These are phyloP conservation scores for Telenomus remus DNA, from an alignment of 1,140 invertebrate genomes.

Conservation along the genomic window DNA sequence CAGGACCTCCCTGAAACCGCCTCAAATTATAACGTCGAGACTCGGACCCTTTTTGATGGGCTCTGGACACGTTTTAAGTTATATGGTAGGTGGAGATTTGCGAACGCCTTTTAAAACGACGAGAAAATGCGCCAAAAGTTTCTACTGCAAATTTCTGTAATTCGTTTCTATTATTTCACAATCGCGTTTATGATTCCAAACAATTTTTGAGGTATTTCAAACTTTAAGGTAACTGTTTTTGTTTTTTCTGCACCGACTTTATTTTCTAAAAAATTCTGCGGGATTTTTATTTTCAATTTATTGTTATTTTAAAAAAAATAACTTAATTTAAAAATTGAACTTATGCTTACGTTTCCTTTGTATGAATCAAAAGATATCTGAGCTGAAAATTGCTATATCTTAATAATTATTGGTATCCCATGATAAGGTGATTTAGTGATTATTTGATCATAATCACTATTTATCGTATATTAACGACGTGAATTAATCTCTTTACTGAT, in stretches of 20 bases:
- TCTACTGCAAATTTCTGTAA: slow-evolving; percentile 14
- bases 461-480: slow-evolving; percentile 31
- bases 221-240: too few relatives aligned
- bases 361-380: too few relatives aligned
- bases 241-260: too few relatives aligned
- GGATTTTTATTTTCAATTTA: too few relatives aligned
- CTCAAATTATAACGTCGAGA: slow-evolving; percentile 74
- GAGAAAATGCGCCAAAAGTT: slow-evolving; percentile 53
- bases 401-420: too few relatives aligned
- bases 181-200: not conserved
- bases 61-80: slow-evolving; percentile 66
- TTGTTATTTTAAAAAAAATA: too few relatives aligned
- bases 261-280: too few relatives aligned
- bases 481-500: slow-evolving; percentile 28
- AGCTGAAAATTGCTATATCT: too few relatives aligned
- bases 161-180: slow-evolving; percentile 21
- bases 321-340: too few relatives aligned
- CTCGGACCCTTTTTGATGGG: slow-evolving; percentile 69
- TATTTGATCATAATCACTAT: slow-evolving; percentile 9
- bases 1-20: slow-evolving; percentile 75
- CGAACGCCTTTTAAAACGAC: slow-evolving; percentile 56
- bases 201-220: too few relatives aligned
- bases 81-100: slow-evolving; percentile 57
- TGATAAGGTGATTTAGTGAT: too few relatives aligned
- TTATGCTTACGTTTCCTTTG: too few relatives aligned